Percentiles rank a stretch among this genome's conserved stretches.
Evolutionary conservation across 2,888 invertebrate genomes (phyloP).

Genomic region (Eupithecia centaureata): DNA sequence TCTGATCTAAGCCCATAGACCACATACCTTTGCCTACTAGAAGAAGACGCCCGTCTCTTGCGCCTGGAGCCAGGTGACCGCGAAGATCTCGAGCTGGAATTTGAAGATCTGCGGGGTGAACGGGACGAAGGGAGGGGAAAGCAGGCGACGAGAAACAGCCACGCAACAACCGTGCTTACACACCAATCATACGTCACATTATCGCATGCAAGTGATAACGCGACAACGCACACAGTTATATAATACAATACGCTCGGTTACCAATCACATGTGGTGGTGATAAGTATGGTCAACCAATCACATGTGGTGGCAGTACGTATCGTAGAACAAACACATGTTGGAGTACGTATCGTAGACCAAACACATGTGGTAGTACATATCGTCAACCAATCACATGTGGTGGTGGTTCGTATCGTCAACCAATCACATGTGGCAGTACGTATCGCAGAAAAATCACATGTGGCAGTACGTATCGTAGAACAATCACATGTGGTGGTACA

Average conservation of each 20-base stretch:
- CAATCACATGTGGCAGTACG: neutral
- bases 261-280: neutral
- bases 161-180: slow-evolving; percentile 34
- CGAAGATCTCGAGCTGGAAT: slow-evolving; percentile 83
- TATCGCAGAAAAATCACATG: no score
- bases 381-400: slow-evolving; percentile 3
- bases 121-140: slow-evolving; percentile 59
- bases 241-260: neutral
- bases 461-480: no score
- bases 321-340: no score
- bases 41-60: slow-evolving; percentile 75
- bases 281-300: slow-evolving; percentile 3
- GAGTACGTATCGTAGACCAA: no score
- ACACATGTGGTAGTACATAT: neutral
- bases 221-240: neutral
- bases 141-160: slow-evolving; percentile 42
- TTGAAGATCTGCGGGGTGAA: slow-evolving; percentile 82
- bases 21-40: slow-evolving; percentile 76
- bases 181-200: slow-evolving; percentile 16
- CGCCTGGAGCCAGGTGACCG: slow-evolving; percentile 71
- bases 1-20: neutral
- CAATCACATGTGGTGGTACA: neutral
- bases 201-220: slow-evolving; percentile 7
- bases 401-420: no score
- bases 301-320: no score